These are phyloP conservation scores for Hyposoter didymator DNA, from an alignment of 2,888 invertebrate genomes.

Conservation along the genomic window DNA sequence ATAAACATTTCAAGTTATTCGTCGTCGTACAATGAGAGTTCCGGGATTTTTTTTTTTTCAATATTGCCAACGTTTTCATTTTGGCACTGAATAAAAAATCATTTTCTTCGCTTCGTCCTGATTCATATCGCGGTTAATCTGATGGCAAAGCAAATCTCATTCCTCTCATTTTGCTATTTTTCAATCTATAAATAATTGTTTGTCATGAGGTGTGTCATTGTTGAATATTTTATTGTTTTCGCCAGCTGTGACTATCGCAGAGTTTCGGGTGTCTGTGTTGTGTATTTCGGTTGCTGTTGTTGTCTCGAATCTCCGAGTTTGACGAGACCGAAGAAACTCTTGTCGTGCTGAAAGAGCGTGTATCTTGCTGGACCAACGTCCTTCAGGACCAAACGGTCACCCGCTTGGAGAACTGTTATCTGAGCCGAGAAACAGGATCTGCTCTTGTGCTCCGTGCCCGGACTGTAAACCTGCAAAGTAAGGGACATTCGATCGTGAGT, in stretches of 20 bases:
- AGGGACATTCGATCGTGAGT: background rate
- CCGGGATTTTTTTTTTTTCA: background rate
- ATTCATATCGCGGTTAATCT: background rate
- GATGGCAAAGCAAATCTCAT: background rate
- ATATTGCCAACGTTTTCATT: background rate
- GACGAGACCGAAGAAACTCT: slow-evolving; percentile 93
- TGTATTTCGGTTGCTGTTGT: slow-evolving; percentile 65
- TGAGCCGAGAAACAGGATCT: slow-evolving; percentile 81
- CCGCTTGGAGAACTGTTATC: slow-evolving; percentile 77
- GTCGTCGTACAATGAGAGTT: background rate
- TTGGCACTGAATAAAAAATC: background rate
- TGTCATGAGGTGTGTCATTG: background rate
- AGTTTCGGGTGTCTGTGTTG: slow-evolving; percentile 53
- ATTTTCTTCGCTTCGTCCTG: background rate
- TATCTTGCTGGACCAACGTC: slow-evolving; percentile 89
- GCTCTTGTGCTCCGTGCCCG: slow-evolving; percentile 78
- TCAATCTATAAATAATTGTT: background rate
- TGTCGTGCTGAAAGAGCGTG: slow-evolving; percentile 90
- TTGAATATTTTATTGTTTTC: background rate
- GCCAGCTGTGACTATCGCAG: slow-evolving; percentile 18
- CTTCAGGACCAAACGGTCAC: slow-evolving; percentile 89
- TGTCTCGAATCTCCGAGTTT: slow-evolving; percentile 87
- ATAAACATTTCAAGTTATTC: background rate
- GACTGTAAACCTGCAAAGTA: slow-evolving; percentile 77
- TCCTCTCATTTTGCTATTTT: background rate